These are phyloP conservation scores for Apoda limacodes DNA, from an alignment of 2,888 invertebrate genomes.

Conservation along the genomic window DNA sequence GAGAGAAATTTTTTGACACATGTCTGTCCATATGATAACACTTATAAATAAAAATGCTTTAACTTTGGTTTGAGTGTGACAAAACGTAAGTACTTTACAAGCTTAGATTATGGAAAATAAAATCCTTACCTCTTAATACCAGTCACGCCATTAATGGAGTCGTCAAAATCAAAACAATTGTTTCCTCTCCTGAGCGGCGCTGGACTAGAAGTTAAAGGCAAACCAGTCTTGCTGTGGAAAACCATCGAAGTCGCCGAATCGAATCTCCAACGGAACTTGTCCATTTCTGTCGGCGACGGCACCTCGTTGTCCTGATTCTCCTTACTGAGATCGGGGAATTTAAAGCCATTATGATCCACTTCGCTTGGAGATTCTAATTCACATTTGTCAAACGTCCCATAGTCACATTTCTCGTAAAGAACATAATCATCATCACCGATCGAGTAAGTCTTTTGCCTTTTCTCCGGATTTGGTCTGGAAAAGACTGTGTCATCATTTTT, in stretches of 20 bases:
- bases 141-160: conserved; percentile 80
- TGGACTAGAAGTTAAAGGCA: conserved; percentile 88
- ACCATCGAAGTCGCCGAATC: conserved; percentile 86
- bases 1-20: too few species aligned
- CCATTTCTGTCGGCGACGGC: conserved; percentile 78
- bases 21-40: too few species aligned
- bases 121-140: conserved; percentile 89
- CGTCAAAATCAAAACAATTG: conserved; percentile 87
- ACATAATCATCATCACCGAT: conserved; percentile 49
- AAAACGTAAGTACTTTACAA: too few species aligned
- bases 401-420: conserved; percentile 55
- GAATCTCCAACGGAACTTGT: conserved; percentile 78
- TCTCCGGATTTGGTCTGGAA: conserved; percentile 35
- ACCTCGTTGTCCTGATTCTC: conserved; percentile 48
- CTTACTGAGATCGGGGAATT: conserved; percentile 34
- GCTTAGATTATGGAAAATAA: too few species aligned
- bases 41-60: too few species aligned
- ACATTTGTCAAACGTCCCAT: conserved; percentile 47
- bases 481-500: conserved; percentile 48
- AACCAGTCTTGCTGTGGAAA: conserved; percentile 83
- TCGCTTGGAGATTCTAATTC: conserved; percentile 38
- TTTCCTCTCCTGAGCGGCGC: conserved; percentile 84
- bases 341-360: conserved; percentile 26
- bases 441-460: conserved; percentile 51
- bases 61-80: too few species aligned